phyloP scores from a whole-genome alignment of 1,140 invertebrate genomes.

The Leptopilina clavipes region DNA sequence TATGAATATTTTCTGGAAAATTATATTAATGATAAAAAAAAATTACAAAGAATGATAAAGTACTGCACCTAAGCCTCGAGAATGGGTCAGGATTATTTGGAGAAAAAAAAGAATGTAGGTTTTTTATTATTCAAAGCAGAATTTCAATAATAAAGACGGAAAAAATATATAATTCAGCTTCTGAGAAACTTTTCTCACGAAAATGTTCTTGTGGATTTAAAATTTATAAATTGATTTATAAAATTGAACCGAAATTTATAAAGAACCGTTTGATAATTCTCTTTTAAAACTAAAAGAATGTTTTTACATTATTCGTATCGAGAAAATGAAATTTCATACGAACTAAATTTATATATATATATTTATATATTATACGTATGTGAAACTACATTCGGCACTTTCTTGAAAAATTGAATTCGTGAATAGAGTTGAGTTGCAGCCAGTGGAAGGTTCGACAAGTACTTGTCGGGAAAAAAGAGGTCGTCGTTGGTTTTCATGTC shows the following conservation, averaged over 20 bases:
- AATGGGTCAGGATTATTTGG: not conserved
- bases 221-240: too few species aligned
- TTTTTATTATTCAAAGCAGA: not conserved
- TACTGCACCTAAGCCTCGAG: not conserved
- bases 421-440: constrained; percentile 38
- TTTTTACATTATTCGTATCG: not conserved
- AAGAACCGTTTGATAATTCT: too few species aligned
- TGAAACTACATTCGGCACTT: not conserved
- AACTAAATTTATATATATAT: not conserved
- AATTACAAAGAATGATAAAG: not conserved
- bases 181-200: too few species aligned
- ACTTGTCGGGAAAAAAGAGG: constrained; percentile 47
- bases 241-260: too few species aligned
- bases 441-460: constrained; percentile 42
- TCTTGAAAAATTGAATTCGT: constrained; percentile 9
- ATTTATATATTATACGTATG: too few species aligned
- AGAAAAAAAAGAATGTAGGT: not conserved
- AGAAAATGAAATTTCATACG: not conserved
- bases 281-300: too few species aligned
- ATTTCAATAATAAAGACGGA: not conserved
- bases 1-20: not conserved
- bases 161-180: not conserved
- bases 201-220: too few species aligned
- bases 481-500: constrained; percentile 46
- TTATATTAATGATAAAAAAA: not conserved